Percentiles rank a stretch among this genome's conserved stretches.
phyloP scores from a whole-genome alignment of 2,113 vertebrate genomes.

The Serinus canaria region DNA sequence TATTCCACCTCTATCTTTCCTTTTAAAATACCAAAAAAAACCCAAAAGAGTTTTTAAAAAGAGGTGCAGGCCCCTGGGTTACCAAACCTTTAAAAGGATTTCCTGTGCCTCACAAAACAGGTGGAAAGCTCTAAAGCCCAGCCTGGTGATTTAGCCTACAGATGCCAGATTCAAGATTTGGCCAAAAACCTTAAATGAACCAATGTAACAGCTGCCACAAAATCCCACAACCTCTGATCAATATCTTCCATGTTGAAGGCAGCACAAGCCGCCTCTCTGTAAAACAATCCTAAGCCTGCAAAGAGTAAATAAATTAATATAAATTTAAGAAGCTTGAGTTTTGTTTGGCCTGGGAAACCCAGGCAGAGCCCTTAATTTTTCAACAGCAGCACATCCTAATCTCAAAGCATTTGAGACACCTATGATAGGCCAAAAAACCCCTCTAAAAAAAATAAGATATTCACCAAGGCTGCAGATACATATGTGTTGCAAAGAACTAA shows the following conservation, averaged over 20 bases:
- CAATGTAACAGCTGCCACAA: background rate
- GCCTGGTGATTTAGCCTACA: background rate
- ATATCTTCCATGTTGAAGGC: background rate
- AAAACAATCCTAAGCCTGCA: background rate
- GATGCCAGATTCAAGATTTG: background rate
- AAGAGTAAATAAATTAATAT: background rate
- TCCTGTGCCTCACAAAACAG: background rate
- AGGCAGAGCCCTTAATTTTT: background rate
- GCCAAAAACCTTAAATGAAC: conserved; percentile 19
- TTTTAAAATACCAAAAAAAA: background rate
- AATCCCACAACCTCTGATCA: conserved; percentile 2
- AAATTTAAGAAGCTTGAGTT: background rate
- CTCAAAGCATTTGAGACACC: background rate
- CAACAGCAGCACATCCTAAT: background rate
- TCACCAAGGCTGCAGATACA: background rate
- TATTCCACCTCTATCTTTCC: background rate
- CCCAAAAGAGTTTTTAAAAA: background rate
- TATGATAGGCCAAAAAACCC: background rate
- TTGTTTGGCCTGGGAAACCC: background rate
- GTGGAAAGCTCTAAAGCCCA: background rate
- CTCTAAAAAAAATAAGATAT: background rate
- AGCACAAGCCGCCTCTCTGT: background rate
- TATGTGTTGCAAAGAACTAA: background rate
- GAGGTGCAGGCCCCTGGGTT: rapidly evolving
- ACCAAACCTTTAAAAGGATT: background rate